These are phyloP conservation scores for Caenorhabditis tropicalis DNA, from an alignment of 1,140 invertebrate genomes.

Conservation along the genomic window DNA sequence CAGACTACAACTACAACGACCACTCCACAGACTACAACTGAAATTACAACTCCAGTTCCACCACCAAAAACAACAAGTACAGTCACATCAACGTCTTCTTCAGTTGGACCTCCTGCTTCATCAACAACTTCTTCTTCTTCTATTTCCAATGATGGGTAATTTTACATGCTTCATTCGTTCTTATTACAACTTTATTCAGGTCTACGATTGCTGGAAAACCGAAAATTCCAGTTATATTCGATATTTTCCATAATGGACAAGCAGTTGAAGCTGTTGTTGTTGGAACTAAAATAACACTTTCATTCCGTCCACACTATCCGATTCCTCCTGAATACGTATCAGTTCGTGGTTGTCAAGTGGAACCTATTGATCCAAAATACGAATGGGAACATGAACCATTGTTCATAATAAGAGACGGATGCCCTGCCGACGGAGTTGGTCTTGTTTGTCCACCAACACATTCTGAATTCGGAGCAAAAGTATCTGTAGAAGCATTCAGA, in stretches of 20 bases:
- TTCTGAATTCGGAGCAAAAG: constrained; percentile 66
- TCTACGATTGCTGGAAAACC: constrained; percentile 17
- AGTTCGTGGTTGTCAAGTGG: constrained; percentile 71
- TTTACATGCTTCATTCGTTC: not conserved
- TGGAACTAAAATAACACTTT: constrained; percentile 68
- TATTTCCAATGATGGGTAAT: not conserved
- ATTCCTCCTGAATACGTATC: constrained; percentile 71
- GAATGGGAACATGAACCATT: constrained; percentile 72
- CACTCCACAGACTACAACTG: constrained; percentile 48
- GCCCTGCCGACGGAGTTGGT: constrained; percentile 70
- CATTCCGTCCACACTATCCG: constrained; percentile 70
- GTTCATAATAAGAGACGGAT: constrained; percentile 68
- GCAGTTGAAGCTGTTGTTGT: constrained; percentile 72
- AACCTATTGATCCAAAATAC: constrained; percentile 68
- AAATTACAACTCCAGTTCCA: constrained; percentile 51
- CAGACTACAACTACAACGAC: not conserved
- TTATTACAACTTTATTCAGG: not conserved
- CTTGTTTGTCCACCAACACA: constrained; percentile 69
- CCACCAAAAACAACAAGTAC: too few species aligned
- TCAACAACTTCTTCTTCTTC: not conserved
- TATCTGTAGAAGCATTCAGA: constrained; percentile 69
- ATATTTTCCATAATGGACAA: constrained; percentile 71
- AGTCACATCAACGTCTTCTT: constrained; percentile 10
- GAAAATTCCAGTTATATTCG: constrained; percentile 66
- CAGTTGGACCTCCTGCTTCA: not conserved